Percentiles rank a stretch among this genome's conserved stretches.
These are phyloP conservation scores for Plectropomus leopardus DNA, from an alignment of 2,113 vertebrate species.

Conservation along the genomic window DNA sequence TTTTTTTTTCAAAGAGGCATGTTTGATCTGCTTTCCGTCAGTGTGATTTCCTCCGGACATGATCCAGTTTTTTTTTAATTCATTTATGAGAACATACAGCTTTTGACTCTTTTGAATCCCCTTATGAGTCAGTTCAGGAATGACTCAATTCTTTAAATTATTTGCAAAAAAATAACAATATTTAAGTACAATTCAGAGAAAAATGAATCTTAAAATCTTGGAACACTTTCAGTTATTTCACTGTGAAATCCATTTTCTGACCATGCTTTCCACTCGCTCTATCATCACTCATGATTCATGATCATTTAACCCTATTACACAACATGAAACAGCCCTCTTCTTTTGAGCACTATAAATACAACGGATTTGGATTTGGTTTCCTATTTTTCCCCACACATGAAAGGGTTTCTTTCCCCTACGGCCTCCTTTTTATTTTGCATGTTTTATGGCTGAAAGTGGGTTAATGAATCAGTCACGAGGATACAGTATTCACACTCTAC, in stretches of 20 bases:
- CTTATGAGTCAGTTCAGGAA: not conserved
- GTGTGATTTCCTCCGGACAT: not conserved
- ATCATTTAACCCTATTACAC: not conserved
- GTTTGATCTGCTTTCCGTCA: not conserved
- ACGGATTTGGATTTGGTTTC: not conserved
- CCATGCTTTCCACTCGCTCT: not conserved
- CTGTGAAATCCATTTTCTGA: not conserved
- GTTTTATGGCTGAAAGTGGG: not conserved
- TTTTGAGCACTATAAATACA: not conserved
- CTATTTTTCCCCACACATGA: not conserved
- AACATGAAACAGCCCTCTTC: not conserved
- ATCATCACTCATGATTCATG: not conserved
- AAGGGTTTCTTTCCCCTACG: not conserved
- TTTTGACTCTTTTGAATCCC: not conserved
- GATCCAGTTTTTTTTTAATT: not conserved
- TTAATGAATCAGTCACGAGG: conserved; percentile 15
- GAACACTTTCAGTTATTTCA: not conserved
- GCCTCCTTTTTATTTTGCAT: not conserved
- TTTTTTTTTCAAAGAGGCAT: not conserved
- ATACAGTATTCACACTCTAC: not conserved
- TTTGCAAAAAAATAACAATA: not conserved
- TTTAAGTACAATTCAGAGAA: not conserved
- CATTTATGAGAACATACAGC: not conserved
- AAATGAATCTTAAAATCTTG: not conserved
- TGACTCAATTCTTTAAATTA: not conserved